phyloP scores from a whole-genome alignment of 1,140 invertebrate genomes.

The Drosophila orena region DNA sequence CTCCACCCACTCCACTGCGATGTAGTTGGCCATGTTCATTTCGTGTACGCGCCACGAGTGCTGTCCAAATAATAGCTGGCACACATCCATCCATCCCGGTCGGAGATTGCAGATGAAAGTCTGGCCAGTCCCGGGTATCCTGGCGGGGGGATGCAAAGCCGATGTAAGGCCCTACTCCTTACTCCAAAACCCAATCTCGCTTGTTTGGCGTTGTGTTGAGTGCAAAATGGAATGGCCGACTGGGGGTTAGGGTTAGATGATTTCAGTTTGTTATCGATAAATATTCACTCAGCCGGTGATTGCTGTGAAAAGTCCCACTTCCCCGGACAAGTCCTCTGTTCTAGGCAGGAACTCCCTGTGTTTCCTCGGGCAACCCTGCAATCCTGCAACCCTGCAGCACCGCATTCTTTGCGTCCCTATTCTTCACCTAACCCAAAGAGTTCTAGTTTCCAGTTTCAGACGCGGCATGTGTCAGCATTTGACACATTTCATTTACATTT shows the following conservation, averaged over 20 bases:
- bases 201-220: constrained; percentile 50
- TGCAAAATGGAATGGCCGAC: constrained; percentile 31
- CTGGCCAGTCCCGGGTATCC: constrained; percentile 17
- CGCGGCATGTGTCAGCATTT: constrained; percentile 61
- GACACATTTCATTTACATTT: constrained; percentile 75
- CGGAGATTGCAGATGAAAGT: constrained; percentile 40
- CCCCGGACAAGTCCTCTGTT: background rate
- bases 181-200: constrained; percentile 16
- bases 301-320: constrained; percentile 6
- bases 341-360: background rate
- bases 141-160: constrained; percentile 5
- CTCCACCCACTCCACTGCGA: background rate
- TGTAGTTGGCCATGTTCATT: constrained; percentile 60
- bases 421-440: constrained; percentile 10
- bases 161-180: constrained; percentile 1
- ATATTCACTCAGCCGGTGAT: constrained; percentile 46
- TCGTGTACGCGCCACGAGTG: constrained; percentile 56
- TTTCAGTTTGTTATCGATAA: constrained; percentile 47
- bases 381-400: constrained; percentile 11
- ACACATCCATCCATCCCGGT: constrained; percentile 38
- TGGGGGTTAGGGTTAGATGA: constrained; percentile 12
- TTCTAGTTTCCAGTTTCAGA: constrained; percentile 18
- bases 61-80: constrained; percentile 66
- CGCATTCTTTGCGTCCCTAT: constrained; percentile 5
- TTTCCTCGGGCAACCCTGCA: constrained; percentile 8